Evolutionary conservation across 2,113 vertebrate species (phyloP).

Genomic region (Brienomyrus brachyistius): DNA sequence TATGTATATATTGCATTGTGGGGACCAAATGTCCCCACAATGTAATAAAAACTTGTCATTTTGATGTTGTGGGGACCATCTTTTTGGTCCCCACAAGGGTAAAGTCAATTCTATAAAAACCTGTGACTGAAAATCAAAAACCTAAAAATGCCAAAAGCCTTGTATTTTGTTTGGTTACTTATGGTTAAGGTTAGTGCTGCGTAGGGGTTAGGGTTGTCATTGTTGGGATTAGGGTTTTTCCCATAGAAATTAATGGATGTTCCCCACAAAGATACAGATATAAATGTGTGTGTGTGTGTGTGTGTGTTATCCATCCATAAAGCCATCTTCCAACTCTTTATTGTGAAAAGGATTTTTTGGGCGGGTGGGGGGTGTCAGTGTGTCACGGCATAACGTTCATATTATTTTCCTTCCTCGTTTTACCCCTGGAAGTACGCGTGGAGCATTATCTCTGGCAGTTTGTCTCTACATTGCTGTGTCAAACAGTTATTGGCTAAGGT

Average conservation of each 20-base stretch:
- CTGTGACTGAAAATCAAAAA: not conserved
- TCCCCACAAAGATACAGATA: not conserved
- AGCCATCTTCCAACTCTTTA: not conserved
- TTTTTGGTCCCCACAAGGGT: not conserved
- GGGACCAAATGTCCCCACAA: not conserved
- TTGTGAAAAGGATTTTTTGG: not conserved
- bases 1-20: not conserved
- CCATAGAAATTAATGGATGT: not conserved
- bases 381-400: not conserved
- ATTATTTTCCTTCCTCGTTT: not conserved
- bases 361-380: not conserved
- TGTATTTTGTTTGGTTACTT: not conserved
- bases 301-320: not conserved
- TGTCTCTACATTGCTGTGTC: constrained; percentile 27
- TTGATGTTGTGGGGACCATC: not conserved
- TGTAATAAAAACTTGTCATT: not conserved
- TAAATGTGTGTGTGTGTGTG: not conserved
- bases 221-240: not conserved
- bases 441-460: not conserved
- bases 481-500: constrained; percentile 36
- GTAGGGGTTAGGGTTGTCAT: not conserved
- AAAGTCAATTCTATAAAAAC: not conserved
- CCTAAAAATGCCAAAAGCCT: not conserved
- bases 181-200: not conserved
- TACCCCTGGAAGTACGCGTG: not conserved